Base-by-base conservation (phyloP, 2,888 invertebrate species). In the Nineta flava region DNA sequence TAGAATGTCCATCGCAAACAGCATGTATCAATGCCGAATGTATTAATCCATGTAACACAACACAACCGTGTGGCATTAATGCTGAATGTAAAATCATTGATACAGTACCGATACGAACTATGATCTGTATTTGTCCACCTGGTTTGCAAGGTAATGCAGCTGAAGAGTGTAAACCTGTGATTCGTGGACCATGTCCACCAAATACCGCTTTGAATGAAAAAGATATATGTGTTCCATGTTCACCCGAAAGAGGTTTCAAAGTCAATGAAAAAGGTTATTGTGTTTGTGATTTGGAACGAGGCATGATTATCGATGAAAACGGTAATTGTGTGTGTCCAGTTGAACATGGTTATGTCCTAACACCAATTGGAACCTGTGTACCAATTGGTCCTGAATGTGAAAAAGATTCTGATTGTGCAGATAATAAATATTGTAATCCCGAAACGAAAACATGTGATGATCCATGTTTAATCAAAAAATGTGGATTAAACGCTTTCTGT, bases 61-160 rank as follows among this genome's bases (percentile, higher is more conserved):
- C 83, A 2, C 73, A 79, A 57, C 90, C 91, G 0, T 93, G 92
- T 60, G 88, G 87, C 7, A 73, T 76, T 1, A 87, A 88, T 60
- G 82, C 88, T 0, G 73, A 78, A 51, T 91, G 91, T 61, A 79
- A 76, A 53, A 82, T 87, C 2, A 68, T 86, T 32, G 84, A 91
- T 61, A 88, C 91, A 0, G 70, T 79, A 47, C 88, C 91, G 9
- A 83, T 92, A 1, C 76, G 86, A 61, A 91, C 91, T 9, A 86
- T 92, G 84, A 78, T 87, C 53, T 93, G 92, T 61, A 84, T 87
- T 65, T 93, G 93, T 63, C 63, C 83, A 43, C 83, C 85, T 34
- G 91, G 90, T 53, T 90, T 83, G 62, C 81, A 81, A 66, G 93
- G 92, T 63, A 87, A 91, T 63, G 91, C 92, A 16, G 81, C 87